Percentiles rank a stretch among this genome's conserved stretches.
Conservation (phyloP, 2,113 vertebrate species). For the Ardeotis arabs region DNA sequence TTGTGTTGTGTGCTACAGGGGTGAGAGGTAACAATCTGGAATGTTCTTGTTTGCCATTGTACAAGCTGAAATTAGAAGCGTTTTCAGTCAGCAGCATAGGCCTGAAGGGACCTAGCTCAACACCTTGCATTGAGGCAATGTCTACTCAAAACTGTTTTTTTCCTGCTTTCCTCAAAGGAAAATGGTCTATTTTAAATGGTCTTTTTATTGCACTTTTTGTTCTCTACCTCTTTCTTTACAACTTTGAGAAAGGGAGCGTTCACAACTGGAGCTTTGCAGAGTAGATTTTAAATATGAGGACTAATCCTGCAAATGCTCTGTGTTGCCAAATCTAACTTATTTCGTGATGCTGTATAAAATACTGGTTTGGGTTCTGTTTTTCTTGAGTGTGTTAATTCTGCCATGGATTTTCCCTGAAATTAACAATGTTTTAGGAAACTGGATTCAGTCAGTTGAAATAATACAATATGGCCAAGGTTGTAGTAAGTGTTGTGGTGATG, state of each 20-base stretch:
- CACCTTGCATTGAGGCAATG: background rate
- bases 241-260: background rate
- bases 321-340: background rate
- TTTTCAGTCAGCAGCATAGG: background rate
- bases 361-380: background rate
- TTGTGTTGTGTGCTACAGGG: background rate
- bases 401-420: background rate
- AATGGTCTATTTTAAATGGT: background rate
- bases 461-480: background rate
- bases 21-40: background rate
- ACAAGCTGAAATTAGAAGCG: background rate
- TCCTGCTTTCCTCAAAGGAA: background rate
- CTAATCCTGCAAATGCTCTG: background rate
- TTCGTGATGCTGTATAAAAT: background rate
- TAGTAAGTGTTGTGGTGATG: background rate
- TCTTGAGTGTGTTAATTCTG: background rate
- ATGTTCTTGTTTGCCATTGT: background rate
- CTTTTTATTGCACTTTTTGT: background rate
- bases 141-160: background rate
- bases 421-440: background rate
- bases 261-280: background rate
- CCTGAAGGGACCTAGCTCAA: background rate
- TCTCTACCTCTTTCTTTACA: background rate
- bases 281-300: background rate
- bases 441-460: background rate